These are phyloP conservation scores for Glomeris maerens DNA, from an alignment of 1,140 invertebrate genomes.

Conservation along the genomic window DNA sequence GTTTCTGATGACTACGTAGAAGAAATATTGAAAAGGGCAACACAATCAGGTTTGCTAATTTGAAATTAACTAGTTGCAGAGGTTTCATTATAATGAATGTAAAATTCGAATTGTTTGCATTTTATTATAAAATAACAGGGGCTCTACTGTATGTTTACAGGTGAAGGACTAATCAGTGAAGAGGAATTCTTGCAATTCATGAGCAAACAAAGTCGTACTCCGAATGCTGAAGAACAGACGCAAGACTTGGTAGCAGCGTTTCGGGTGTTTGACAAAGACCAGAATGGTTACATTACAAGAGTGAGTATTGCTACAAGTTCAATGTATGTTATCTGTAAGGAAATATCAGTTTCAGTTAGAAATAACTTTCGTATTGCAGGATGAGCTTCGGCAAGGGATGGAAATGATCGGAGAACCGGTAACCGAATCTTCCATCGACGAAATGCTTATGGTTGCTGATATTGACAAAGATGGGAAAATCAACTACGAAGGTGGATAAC, in stretches of 20 bases:
- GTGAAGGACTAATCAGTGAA: conserved; percentile 20
- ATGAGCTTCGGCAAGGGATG: conserved; percentile 54
- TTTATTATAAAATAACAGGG: too few species aligned
- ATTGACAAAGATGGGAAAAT: conserved; percentile 58
- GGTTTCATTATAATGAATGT: background rate
- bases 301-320: conserved; percentile 19
- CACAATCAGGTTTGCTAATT: conserved; percentile 39
- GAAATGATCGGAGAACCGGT: conserved; percentile 60
- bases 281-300: conserved; percentile 55
- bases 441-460: conserved; percentile 52
- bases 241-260: conserved; percentile 57
- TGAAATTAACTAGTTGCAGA: background rate
- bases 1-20: conserved; percentile 51
- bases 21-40: conserved; percentile 51
- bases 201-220: conserved; percentile 7
- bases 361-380: conserved; percentile 28
- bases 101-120: too few species aligned
- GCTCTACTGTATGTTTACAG: too few species aligned
- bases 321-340: conserved; percentile 8
- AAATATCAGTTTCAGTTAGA: background rate
- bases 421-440: conserved; percentile 51
- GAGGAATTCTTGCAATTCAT: conserved; percentile 23
- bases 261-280: conserved; percentile 58
- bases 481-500: conserved; percentile 55
- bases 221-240: conserved; percentile 20